Base-by-base conservation (phyloP, 2,113 vertebrate genomes). In the Clarias magur region DNA sequence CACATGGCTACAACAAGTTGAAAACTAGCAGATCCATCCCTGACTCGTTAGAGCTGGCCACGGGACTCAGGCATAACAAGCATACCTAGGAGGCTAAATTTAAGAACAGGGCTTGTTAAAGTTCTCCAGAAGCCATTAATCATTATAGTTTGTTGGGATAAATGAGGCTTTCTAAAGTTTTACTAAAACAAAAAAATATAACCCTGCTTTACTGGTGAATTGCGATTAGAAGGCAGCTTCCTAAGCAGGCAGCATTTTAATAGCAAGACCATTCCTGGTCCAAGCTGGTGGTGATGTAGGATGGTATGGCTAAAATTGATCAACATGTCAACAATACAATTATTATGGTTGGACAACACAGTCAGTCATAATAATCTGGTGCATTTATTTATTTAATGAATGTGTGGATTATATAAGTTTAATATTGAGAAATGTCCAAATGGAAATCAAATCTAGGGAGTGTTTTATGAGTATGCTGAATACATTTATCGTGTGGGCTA, bases 91-190 rank as follows among this genome's bases (percentile, higher is more conserved):
- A 48, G 85, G 54, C 84, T 82, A 30, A 88, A 67, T 48, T 68
- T 48, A 79, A 87, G 75, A 80, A 84, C 83, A 25, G 1, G 27
- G 85, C 56, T 67, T 67, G 60, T 89, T 38, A 80, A 89, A 76
- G 83, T 83, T 85, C 78, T 80, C 23, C 38, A 56, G 13, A 59
- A 78, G 23, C 21, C 30, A 60, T 81, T 81, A 38, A 42, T 81
- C 57, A 81, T 81, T 30, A 15, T 42, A 30, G 79, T 60, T 30
- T 38, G 19, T 25, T 62, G 10, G 57, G 56, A 25, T 11, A 62
- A 81, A 25, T 56, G 12, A 6, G 23, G 1, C 13, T 3, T 78
- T 78, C 11, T 27, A 56, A 76, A 27, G 75, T 30, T 79, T 56
- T 9, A 17, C 25, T 27, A n/a, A 27, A 27, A 27, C 0, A 53